Conservation (phyloP, 2,797 vertebrate species). For the Delichon dasypus region DNA sequence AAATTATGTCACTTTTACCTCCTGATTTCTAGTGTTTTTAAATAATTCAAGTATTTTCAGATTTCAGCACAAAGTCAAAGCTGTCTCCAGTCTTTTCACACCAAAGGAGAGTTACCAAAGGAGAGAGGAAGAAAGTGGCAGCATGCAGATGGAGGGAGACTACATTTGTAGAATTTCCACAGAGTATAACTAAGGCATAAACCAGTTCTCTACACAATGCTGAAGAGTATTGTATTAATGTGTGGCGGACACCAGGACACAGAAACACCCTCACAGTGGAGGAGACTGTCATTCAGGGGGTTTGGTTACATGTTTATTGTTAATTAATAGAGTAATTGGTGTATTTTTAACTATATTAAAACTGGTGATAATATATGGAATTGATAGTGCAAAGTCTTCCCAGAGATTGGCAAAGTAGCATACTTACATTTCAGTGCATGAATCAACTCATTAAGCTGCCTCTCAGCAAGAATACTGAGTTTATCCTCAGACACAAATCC, state of each 20-base stretch:
- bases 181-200: background rate
- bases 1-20: background rate
- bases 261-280: background rate
- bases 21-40: background rate
- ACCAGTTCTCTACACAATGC: background rate
- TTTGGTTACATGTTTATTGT: background rate
- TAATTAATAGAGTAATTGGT: background rate
- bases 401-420: background rate
- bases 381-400: background rate
- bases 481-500: slow-evolving; percentile 83
- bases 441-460: slow-evolving; percentile 82
- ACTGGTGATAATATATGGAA: background rate
- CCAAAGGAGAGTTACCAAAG: background rate
- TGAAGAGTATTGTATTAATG: background rate
- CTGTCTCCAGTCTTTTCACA: background rate
- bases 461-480: slow-evolving; percentile 79
- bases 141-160: background rate
- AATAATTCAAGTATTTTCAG: background rate
- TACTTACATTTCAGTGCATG: slow-evolving; percentile 87
- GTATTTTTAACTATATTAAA: background rate
- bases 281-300: background rate
- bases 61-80: background rate
- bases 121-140: background rate
- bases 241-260: background rate
- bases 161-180: background rate